Evolutionary conservation across 1,140 invertebrate genomes (phyloP).

Genomic region (Melanaphis sacchari): DNA sequence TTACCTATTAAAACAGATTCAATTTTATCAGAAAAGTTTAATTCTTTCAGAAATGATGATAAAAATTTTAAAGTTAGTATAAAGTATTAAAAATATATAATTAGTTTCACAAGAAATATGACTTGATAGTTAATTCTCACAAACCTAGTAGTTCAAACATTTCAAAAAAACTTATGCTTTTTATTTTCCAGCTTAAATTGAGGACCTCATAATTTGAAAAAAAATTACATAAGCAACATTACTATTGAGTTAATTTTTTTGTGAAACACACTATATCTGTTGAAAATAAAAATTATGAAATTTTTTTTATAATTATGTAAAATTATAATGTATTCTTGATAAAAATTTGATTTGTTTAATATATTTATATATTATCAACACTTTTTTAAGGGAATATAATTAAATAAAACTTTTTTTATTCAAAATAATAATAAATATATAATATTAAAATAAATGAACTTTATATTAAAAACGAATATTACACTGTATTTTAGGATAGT

Average conservation of each 20-base stretch:
- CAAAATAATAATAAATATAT: neutral
- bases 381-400: neutral
- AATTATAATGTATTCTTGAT: no score
- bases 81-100: neutral
- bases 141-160: no score
- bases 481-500: conserved; percentile 17
- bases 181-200: no score
- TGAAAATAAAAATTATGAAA: neutral
- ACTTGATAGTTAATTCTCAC: neutral
- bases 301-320: neutral
- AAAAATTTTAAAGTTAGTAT: neutral
- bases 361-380: no score
- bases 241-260: neutral
- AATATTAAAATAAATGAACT: neutral
- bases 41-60: conserved; percentile 21
- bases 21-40: conserved; percentile 54
- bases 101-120: neutral
- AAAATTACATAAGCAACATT: neutral
- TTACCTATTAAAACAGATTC: conserved; percentile 44
- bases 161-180: no score
- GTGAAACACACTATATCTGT: no score
- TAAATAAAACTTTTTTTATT: neutral
- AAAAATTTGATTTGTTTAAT: no score
- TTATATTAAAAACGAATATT: neutral
- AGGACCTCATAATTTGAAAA: no score